Conservation (phyloP, 2,797 vertebrate genomes). For the Gorsachius magnificus region DNA sequence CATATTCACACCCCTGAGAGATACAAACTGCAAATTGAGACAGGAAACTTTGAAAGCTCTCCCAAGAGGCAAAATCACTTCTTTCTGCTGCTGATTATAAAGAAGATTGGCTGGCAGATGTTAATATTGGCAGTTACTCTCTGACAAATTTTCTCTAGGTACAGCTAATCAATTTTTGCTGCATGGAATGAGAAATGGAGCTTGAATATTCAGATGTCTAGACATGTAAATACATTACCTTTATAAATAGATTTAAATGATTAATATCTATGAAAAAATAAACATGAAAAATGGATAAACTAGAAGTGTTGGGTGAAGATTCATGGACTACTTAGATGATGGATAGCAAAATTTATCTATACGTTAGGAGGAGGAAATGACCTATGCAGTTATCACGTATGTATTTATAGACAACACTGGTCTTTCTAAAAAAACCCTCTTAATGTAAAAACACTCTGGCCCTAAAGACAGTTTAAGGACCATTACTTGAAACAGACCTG, state of each 20-base stretch:
- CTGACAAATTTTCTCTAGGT: constrained; percentile 68
- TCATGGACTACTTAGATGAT: neutral
- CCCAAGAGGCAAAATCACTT: constrained; percentile 60
- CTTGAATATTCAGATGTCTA: constrained; percentile 69
- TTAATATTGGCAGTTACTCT: constrained; percentile 67
- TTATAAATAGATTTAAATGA: constrained; percentile 63
- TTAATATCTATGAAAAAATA: constrained; percentile 49
- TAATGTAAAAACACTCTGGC: neutral
- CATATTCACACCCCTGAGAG: constrained; percentile 28
- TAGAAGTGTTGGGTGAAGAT: neutral
- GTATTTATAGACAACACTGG: neutral
- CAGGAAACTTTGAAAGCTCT: constrained; percentile 40
- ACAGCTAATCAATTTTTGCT: constrained; percentile 58
- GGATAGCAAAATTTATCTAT: neutral
- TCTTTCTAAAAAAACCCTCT: neutral
- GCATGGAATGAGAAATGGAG: constrained; percentile 42
- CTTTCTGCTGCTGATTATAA: constrained; percentile 62
- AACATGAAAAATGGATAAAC: constrained; percentile 45
- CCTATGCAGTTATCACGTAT: neutral
- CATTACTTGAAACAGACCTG: neutral
- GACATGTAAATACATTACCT: constrained; percentile 55
- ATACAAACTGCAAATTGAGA: constrained; percentile 41
- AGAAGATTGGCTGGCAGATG: constrained; percentile 65
- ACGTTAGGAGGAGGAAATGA: neutral
- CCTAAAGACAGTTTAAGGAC: neutral